These are phyloP conservation scores for Hypsopygia costalis DNA, from an alignment of 2,888 invertebrate species.

Conservation along the genomic window DNA sequence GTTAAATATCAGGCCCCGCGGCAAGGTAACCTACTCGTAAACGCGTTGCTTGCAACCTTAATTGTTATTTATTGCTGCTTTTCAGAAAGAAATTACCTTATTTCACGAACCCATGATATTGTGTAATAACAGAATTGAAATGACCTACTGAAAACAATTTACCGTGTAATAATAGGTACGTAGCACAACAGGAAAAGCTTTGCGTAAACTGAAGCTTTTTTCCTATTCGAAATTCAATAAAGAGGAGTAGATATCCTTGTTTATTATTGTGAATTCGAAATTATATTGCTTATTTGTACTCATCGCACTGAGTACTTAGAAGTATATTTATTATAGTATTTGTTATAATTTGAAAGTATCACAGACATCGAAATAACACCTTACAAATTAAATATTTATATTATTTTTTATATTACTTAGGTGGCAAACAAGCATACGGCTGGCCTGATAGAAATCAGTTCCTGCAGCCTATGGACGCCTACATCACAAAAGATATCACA, in stretches of 20 bases:
- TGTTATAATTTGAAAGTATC: too few species aligned
- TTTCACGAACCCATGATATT: constrained; percentile 32
- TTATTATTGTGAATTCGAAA: background rate
- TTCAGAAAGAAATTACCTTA: constrained; percentile 35
- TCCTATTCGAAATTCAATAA: background rate
- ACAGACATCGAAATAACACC: too few species aligned
- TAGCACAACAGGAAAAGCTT: background rate
- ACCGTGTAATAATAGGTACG: constrained; percentile 17
- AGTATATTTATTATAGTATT: too few species aligned
- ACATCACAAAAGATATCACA: too few species aligned
- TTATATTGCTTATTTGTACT: background rate
- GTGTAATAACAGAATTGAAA: constrained; percentile 24
- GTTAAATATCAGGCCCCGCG: background rate
- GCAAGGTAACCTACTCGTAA: background rate
- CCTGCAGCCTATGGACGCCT: too few species aligned
- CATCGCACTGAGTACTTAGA: too few species aligned
- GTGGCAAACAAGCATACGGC: too few species aligned
- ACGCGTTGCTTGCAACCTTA: constrained; percentile 15
- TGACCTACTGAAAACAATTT: constrained; percentile 25
- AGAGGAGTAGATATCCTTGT: background rate
- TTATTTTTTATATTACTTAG: too few species aligned
- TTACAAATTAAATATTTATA: too few species aligned
- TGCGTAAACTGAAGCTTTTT: background rate
- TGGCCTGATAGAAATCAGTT: too few species aligned
- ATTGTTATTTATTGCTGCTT: constrained; percentile 44